Evolutionary conservation across 2,888 invertebrate genomes (phyloP).

Genomic region (Dasypogon diadema): DNA sequence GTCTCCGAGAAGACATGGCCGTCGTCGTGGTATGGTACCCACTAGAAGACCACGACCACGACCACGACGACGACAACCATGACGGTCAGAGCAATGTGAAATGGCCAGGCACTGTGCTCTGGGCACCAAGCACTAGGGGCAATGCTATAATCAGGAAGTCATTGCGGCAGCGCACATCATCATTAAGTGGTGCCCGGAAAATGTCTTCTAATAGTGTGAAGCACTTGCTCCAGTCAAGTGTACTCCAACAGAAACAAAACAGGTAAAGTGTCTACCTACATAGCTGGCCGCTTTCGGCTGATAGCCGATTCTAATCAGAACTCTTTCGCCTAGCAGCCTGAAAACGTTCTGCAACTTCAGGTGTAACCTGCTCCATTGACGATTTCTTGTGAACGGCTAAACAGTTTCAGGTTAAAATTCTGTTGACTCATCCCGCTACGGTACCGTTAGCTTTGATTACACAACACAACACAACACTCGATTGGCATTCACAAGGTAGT

Average conservation of each 20-base stretch:
- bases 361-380: conserved; percentile 37
- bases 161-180: conserved; percentile 20
- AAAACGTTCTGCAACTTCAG: conserved; percentile 16
- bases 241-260: background rate
- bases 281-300: conserved; percentile 18
- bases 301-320: conserved; percentile 49
- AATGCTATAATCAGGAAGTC: conserved; percentile 42
- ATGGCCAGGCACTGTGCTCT: too few relatives aligned
- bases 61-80: too few relatives aligned
- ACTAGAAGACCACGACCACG: too few relatives aligned
- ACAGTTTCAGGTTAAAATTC: conserved; percentile 50
- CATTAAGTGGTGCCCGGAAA: conserved; percentile 6
- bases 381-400: conserved; percentile 28
- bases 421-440: conserved; percentile 53
- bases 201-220: conserved; percentile 13
- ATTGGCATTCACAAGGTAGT: conserved; percentile 47
- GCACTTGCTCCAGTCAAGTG: background rate
- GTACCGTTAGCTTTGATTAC: conserved; percentile 54
- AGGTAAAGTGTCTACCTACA: conserved; percentile 41
- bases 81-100: too few relatives aligned
- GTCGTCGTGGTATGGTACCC: too few relatives aligned
- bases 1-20: background rate
- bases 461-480: conserved; percentile 50
- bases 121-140: background rate
- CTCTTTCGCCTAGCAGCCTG: background rate